Evolutionary conservation across 2,797 vertebrate genomes (phyloP).

Genomic region (Gila robusta): DNA sequence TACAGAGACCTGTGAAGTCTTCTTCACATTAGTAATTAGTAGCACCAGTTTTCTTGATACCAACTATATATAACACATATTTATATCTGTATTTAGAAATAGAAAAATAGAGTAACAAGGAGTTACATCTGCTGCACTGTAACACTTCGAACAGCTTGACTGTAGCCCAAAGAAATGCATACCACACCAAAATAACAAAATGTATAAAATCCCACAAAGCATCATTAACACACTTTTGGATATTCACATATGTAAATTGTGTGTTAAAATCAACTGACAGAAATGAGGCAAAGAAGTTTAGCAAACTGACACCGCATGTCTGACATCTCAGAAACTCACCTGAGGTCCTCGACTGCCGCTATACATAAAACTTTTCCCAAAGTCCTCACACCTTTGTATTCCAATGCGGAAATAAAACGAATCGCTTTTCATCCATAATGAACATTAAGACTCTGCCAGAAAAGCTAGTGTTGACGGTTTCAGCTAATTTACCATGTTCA

Average conservation of each 20-base stretch:
- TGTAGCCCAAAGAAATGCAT: neutral
- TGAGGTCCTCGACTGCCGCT: conserved; percentile 65
- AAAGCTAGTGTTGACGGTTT: conserved; percentile 43
- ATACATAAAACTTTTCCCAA: conserved; percentile 61
- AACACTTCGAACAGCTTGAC: neutral
- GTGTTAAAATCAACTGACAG: neutral
- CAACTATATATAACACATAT: neutral
- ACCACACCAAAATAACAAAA: neutral
- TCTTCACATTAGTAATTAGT: neutral
- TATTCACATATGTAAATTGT: neutral
- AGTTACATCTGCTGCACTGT: neutral
- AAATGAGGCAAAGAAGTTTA: neutral
- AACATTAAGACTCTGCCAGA: conserved; percentile 1
- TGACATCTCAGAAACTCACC: conserved; percentile 66
- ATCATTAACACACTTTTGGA: neutral
- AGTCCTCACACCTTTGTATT: conserved; percentile 64
- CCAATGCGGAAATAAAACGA: conserved; percentile 48
- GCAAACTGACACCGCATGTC: conserved; percentile 32
- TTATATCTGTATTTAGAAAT: neutral
- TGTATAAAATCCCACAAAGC: neutral
- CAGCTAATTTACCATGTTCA: conserved; percentile 63
- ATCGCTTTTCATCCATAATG: conserved; percentile 64
- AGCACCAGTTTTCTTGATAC: neutral
- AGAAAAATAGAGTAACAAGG: neutral
- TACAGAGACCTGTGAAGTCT: neutral